Conservation (phyloP, 2,113 vertebrate species). For the Oreamnos americanus region DNA sequence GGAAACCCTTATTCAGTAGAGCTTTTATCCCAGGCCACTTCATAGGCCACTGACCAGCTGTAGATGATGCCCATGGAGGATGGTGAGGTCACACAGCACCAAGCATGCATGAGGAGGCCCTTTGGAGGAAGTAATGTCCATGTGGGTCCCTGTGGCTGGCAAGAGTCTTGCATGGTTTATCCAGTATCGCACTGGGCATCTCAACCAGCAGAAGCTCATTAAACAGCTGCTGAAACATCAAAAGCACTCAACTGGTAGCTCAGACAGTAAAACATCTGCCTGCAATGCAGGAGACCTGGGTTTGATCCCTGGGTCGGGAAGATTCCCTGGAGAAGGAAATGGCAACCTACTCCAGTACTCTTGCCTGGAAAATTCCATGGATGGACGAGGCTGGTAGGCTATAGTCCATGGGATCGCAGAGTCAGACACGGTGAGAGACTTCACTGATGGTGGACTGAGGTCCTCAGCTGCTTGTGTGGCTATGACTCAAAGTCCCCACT, state of each 20-base stretch:
- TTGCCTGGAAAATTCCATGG: too few relatives aligned
- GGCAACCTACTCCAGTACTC: not conserved
- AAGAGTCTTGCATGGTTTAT: not conserved
- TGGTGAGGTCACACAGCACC: not conserved
- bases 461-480: not conserved
- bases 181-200: not conserved
- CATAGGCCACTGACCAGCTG: not conserved
- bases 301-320: not conserved
- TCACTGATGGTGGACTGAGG: not conserved
- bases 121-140: not conserved
- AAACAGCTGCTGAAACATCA: not conserved
- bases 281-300: not conserved
- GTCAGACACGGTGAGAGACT: too few relatives aligned
- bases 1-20: not conserved
- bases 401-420: too few relatives aligned
- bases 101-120: not conserved
- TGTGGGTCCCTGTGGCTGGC: rapidly evolving
- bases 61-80: not conserved
- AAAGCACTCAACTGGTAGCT: not conserved
- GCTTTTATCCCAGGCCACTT: not conserved
- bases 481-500: slow-evolving; percentile 34
- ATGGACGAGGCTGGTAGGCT: too few relatives aligned
- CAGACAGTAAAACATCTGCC: not conserved
- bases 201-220: not conserved
- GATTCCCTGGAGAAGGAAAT: not conserved